Evolutionary conservation across 2,113 vertebrate species (phyloP), one percentile per base, ranked within the genome.

Genomic region (Drymodes brunneopygia): DNA sequence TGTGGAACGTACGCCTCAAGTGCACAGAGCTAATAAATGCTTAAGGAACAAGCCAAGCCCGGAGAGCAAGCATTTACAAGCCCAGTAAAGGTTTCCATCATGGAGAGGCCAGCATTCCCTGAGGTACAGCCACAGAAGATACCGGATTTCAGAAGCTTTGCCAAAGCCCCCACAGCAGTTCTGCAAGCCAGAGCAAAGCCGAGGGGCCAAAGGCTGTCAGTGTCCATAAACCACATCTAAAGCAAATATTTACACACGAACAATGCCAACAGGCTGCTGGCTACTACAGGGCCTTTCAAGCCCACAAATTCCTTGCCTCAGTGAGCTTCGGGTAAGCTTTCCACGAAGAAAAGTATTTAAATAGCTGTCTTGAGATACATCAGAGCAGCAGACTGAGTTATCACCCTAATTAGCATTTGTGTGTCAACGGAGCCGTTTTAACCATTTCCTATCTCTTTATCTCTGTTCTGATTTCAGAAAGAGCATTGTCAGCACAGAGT

Each of bases 231-330:
- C 45, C 79, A 56, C 35, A 33, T 51, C 66, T 80, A 70, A 31
- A 47, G 54, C 71, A 75, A 95, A 91, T 69, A 95, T 90, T 96
- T 88, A 65, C 64, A 69, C 9, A 35, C 31, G 35, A 73, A 45
- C 91, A 81, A 94, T 14, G 78, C 66, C 72, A 38, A 5, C 14
- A 19, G 78, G 36, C 86, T 71, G 64, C 82, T 47, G 45, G 70
- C 87, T 89, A 83, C 56, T 38, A 28, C 35, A 3, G 0, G 9
- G 25, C 61, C 73, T 71, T 74, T 51, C 79, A 69, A 85, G 45
- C 78, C 54, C 61, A 14, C 50, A 56, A 56, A 51, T 40, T 66
- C 29, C 8, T 33, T 29, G 44, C 22, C 53, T 16, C n/a, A n/a
- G 27, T 12, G 28, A 69, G 75, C 38, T 36, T 4, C 0, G 0